A percentile compares a stretch with the other conserved stretches of the same genome.
Conservation (phyloP, 2,797 vertebrate species). For the Molossus alvarezi region DNA sequence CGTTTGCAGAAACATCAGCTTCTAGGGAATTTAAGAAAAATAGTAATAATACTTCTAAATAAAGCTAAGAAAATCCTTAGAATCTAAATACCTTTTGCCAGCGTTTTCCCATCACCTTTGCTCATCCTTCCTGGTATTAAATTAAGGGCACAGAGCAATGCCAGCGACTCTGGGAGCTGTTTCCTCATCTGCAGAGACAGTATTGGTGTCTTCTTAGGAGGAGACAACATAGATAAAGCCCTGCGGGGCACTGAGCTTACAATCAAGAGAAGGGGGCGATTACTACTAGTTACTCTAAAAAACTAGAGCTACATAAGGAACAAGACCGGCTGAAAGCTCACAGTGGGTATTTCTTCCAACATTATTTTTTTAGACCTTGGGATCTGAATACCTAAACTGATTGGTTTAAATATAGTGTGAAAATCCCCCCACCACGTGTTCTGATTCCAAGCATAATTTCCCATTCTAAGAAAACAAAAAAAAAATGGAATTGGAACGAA, state of each 20-base stretch:
- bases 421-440: background rate
- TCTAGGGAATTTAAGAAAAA: conserved; percentile 15
- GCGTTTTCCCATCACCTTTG: background rate
- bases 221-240: background rate
- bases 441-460: conserved; percentile 36
- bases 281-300: background rate
- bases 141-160: background rate
- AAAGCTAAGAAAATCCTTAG: background rate
- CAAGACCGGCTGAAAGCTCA: background rate
- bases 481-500: background rate
- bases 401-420: background rate
- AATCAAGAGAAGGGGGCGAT: background rate
- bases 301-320: background rate
- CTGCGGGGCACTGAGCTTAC: background rate
- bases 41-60: background rate
- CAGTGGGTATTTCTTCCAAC: background rate
- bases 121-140: conserved; percentile 28
- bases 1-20: background rate
- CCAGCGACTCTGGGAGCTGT: background rate
- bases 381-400: background rate
- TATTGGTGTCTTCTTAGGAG: background rate
- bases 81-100: conserved; percentile 16
- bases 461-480: background rate
- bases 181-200: background rate
- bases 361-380: conserved; percentile 1